A percentile compares a stretch with the other conserved stretches of the same genome.
Evolutionary conservation across 2,888 invertebrate genomes (phyloP).

Genomic region (Melanostoma mellinum): DNA sequence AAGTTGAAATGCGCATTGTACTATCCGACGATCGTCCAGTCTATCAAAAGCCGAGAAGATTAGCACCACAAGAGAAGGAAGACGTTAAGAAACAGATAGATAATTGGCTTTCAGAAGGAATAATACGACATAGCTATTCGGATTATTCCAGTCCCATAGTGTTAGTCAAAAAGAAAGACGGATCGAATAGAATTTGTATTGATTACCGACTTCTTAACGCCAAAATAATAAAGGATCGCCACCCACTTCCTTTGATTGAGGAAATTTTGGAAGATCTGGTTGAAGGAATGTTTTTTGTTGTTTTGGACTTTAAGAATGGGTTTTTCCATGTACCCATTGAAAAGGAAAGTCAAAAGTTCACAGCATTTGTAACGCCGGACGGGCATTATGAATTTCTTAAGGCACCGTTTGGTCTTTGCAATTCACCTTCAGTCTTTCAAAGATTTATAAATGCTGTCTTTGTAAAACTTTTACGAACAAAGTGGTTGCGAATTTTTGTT

Average conservation of each 20-base stretch:
- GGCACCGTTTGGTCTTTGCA: constrained; percentile 38
- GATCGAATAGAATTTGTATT: constrained; percentile 51
- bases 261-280: constrained; percentile 19
- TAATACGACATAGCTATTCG: constrained; percentile 39
- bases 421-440: constrained; percentile 28
- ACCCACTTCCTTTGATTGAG: constrained; percentile 51
- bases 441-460: constrained; percentile 17
- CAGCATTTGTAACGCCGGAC: not conserved
- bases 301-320: constrained; percentile 43
- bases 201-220: constrained; percentile 66
- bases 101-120: constrained; percentile 75
- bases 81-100: constrained; percentile 75
- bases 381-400: constrained; percentile 29
- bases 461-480: not conserved
- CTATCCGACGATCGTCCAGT: constrained; percentile 9
- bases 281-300: constrained; percentile 3
- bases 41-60: constrained; percentile 4
- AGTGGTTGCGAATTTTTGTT: not conserved
- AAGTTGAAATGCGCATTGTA: constrained; percentile 32
- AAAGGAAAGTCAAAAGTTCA: constrained; percentile 1
- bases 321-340: constrained; percentile 51
- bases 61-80: constrained; percentile 37
- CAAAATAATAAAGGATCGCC: constrained; percentile 26
- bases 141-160: constrained; percentile 74
- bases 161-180: constrained; percentile 74